Percentiles rank a stretch among this genome's conserved stretches.
These are phyloP conservation scores for Cryptoblepharus egeriae DNA, from an alignment of 2,797 vertebrate genomes.

Conservation along the genomic window DNA sequence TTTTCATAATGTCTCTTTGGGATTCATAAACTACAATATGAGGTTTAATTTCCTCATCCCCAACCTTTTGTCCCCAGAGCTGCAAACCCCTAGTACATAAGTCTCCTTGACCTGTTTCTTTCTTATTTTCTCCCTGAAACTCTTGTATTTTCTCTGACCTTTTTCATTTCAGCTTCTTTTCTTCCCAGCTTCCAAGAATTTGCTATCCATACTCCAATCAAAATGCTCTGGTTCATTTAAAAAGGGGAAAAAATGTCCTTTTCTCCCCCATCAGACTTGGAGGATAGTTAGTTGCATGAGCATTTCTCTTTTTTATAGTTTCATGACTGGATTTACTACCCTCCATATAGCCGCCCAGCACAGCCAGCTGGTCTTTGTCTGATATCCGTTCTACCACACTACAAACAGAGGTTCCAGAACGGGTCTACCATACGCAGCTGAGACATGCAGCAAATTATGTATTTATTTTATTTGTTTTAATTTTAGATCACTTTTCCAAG, in stretches of 20 bases:
- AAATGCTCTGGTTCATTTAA: constrained; percentile 1
- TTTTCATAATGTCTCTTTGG: neutral
- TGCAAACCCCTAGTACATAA: neutral
- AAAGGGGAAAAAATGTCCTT: neutral
- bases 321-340: constrained; percentile 52
- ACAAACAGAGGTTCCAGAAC: constrained; percentile 22
- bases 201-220: neutral
- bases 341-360: constrained; percentile 44
- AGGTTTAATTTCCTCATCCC: neutral
- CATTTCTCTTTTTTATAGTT: neutral
- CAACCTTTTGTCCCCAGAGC: neutral
- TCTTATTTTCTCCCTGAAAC: neutral
- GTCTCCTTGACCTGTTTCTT: neutral
- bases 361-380: constrained; percentile 60
- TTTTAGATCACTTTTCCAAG: too few relatives aligned
- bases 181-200: constrained; percentile 3
- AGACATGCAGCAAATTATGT: constrained; percentile 12
- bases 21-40: neutral
- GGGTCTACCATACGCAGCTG: neutral
- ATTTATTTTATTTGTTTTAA: too few relatives aligned
- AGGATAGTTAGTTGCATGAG: neutral
- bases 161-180: neutral
- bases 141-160: neutral
- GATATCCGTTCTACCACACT: constrained; percentile 46
- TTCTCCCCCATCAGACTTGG: neutral